phyloP scores from a whole-genome alignment of 2,888 invertebrate species.

The Lycophotia porphyrea region DNA sequence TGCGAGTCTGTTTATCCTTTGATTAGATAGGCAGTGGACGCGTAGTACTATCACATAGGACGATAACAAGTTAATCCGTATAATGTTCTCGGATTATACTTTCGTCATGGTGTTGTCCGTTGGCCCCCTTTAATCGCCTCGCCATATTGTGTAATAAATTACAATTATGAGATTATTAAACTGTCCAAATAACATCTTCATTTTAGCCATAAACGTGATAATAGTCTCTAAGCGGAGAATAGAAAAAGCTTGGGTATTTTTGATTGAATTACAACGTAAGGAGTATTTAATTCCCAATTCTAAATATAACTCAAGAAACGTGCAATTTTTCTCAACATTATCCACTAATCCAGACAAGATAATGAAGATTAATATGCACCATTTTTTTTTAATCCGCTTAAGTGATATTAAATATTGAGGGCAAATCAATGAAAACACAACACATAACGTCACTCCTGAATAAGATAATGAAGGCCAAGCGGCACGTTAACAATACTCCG shows the following conservation, averaged over 20 bases:
- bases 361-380: not conserved
- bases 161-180: constrained; percentile 19
- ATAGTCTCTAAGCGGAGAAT: not conserved
- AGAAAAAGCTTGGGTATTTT: not conserved
- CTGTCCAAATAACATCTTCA: constrained; percentile 6
- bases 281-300: not conserved
- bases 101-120: constrained; percentile 50
- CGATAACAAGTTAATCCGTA: constrained; percentile 63
- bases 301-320: not conserved
- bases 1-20: constrained; percentile 42
- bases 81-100: constrained; percentile 65
- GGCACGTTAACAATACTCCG: constrained; percentile 21
- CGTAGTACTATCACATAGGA: constrained; percentile 61
- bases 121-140: constrained; percentile 50
- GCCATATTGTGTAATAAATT: constrained; percentile 40
- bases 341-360: not conserved
- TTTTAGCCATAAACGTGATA: constrained; percentile 5
- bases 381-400: constrained; percentile 2
- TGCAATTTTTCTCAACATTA: not conserved
- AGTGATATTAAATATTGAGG: constrained; percentile 20
- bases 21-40: constrained; percentile 63
- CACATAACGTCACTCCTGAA: constrained; percentile 19
- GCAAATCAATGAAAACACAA: constrained; percentile 11
- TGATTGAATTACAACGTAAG: constrained; percentile 1
- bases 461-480: constrained; percentile 34